Evolutionary conservation across 1,140 invertebrate genomes (phyloP), one percentile per base, ranked within the genome.

Genomic region (Lordiphosa mommai): DNA sequence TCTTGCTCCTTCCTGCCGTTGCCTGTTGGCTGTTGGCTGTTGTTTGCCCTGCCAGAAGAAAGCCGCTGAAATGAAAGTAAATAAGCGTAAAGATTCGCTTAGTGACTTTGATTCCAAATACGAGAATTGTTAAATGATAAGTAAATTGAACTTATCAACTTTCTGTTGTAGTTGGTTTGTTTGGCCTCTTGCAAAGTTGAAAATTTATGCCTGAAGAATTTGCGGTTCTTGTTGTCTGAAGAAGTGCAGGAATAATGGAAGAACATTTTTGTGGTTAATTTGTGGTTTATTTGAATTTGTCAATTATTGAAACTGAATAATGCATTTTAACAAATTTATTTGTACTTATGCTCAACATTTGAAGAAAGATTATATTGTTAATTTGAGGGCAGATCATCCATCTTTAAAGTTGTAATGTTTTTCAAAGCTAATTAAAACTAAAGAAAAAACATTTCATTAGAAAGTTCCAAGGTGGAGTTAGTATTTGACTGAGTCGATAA

Each of bases 11-110:
- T 50, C 4, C 29, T 43, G 16, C 5, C 32, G 23, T 20, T 48
- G 27, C 9, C 40, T 44, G 14, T 34, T 49, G 47, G 9, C 47
- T 33, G 14, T 9, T 49, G n/a, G n/a, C n/a, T 46, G 23, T 71
- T 74, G 74, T 56, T 55, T 57, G 57, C 57, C 59, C 61, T 76
- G 58, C 4, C 20, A 5, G 20, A 23, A 23, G 71, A 82, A 74
- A 74, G 57, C 60, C 58, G 33, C 50, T 47, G 70, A 60, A 80
- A 68, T 71, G 71, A 84, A 84, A 68, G 71, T 73, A 82, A 82
- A 82, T 82, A 82, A 72, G 71, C 76, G 76, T 82, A 43, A 82
- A 82, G 76, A 84, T 82, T 82, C 58, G 71, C 76, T 80, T 82
- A 76, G 47, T 57, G 67, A 68, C 44, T 76, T 59, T 60, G 36